These are phyloP conservation scores for Acronicta aceris DNA, from an alignment of 2,888 invertebrate species.

Conservation along the genomic window DNA sequence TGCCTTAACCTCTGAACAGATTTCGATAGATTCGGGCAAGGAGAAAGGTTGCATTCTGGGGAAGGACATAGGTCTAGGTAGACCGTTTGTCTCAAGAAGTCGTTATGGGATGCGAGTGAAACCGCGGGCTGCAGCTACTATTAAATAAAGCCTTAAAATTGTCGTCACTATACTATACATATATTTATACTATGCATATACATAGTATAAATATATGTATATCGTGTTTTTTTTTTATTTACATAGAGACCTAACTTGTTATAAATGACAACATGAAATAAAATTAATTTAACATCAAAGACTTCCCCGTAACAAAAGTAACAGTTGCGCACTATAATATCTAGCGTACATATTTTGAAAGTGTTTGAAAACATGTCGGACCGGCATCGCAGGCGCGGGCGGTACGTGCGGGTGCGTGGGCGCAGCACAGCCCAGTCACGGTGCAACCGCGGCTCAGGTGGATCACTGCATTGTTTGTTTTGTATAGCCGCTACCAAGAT, in stretches of 20 bases:
- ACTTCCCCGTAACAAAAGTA: not conserved
- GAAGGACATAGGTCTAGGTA: too few relatives aligned
- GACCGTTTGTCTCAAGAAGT: too few relatives aligned
- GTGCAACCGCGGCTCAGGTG: slow-evolving; percentile 64
- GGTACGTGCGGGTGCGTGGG: slow-evolving; percentile 64
- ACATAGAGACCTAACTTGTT: not conserved
- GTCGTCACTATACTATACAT: too few relatives aligned
- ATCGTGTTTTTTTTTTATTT: too few relatives aligned
- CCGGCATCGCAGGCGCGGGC: slow-evolving; percentile 58
- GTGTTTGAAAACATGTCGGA: slow-evolving; percentile 69
- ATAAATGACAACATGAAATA: not conserved
- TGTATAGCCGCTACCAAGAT: slow-evolving; percentile 40
- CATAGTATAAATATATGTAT: too few relatives aligned
- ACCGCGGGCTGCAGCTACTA: too few relatives aligned
- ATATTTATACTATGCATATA: too few relatives aligned
- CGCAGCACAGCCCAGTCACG: slow-evolving; percentile 58
- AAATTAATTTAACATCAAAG: slow-evolving; percentile 23
- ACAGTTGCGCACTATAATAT: slow-evolving; percentile 11
- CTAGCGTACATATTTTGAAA: slow-evolving; percentile 47
- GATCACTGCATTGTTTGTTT: slow-evolving; percentile 62
- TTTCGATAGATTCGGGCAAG: too few relatives aligned
- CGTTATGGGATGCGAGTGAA: too few relatives aligned
- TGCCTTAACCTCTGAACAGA: too few relatives aligned
- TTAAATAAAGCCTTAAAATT: too few relatives aligned
- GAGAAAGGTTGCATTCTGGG: too few relatives aligned